Evolutionary conservation across 2,888 invertebrate genomes (phyloP).

Genomic region (Eudasyphora cyanicolor): DNA sequence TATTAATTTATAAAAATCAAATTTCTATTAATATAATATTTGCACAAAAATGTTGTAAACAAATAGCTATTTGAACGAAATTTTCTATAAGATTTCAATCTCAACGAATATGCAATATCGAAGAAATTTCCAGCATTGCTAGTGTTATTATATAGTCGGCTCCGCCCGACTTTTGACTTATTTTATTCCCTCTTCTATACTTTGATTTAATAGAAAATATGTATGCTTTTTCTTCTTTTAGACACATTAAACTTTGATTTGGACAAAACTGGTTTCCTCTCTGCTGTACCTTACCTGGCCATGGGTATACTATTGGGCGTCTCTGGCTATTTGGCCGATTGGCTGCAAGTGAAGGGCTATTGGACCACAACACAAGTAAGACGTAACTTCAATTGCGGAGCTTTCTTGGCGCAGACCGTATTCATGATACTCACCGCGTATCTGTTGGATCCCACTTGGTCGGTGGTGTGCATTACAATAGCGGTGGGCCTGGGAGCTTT

Average conservation of each 20-base stretch:
- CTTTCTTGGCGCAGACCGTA: slow-evolving; percentile 89
- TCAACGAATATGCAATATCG: too few species aligned
- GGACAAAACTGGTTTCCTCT: slow-evolving; percentile 89
- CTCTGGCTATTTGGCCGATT: slow-evolving; percentile 92
- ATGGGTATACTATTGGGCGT: slow-evolving; percentile 91
- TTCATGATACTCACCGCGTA: slow-evolving; percentile 93
- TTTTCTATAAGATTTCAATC: too few species aligned
- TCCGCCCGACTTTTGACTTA: too few species aligned
- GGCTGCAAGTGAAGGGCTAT: slow-evolving; percentile 84
- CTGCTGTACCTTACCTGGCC: slow-evolving; percentile 92
- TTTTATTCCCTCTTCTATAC: too few species aligned
- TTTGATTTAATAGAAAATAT: background rate
- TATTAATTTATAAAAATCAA: too few species aligned
- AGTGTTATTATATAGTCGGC: too few species aligned
- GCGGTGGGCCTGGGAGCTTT: slow-evolving; percentile 95
- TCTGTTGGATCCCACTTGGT: slow-evolving; percentile 84
- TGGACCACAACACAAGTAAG: slow-evolving; percentile 88
- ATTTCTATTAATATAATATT: too few species aligned
- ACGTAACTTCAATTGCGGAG: slow-evolving; percentile 87
- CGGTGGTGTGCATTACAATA: slow-evolving; percentile 90
- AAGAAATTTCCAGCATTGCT: too few species aligned
- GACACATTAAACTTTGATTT: slow-evolving; percentile 88
- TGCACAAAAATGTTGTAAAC: too few species aligned
- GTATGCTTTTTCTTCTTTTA: slow-evolving; percentile 75
- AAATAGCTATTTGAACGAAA: too few species aligned